These are phyloP conservation scores for Enhydra lutris DNA, from an alignment of 2,113 vertebrate genomes.

Conservation along the genomic window DNA sequence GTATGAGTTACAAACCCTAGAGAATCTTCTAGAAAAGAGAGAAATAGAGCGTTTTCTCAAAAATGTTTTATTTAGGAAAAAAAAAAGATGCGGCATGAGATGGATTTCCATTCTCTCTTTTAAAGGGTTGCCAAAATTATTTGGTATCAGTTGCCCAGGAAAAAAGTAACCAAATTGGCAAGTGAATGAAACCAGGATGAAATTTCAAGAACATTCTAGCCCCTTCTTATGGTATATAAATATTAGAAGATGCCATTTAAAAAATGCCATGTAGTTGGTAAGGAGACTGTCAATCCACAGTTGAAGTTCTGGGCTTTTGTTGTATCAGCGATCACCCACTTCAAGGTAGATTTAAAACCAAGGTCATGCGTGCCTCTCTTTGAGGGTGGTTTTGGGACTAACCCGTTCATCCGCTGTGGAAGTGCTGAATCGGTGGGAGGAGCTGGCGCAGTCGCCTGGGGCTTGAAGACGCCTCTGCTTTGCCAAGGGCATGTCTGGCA, in stretches of 20 bases:
- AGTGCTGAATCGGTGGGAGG: background rate
- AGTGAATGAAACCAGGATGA: background rate
- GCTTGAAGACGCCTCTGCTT: background rate
- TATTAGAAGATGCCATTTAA: background rate
- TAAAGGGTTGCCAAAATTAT: background rate
- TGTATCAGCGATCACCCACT: background rate
- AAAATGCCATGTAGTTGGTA: background rate
- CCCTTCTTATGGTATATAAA: background rate
- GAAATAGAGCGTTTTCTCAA: background rate
- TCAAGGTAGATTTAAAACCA: background rate
- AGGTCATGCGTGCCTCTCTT: background rate
- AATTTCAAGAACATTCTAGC: background rate
- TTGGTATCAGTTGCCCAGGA: background rate
- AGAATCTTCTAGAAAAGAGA: constrained; percentile 32
- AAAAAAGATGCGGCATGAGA: background rate
- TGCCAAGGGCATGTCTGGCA: background rate
- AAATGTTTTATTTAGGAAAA: background rate
- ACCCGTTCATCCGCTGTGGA: background rate
- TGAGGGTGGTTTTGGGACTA: background rate
- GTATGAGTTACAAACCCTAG: background rate
- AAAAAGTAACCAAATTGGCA: background rate
- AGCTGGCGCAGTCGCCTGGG: background rate
- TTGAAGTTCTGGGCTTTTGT: background rate
- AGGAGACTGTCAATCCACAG: background rate
- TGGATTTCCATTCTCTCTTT: background rate